A percentile compares a stretch with the other conserved stretches of the same genome.
Evolutionary conservation across 2,888 invertebrate genomes (phyloP).

Genomic region (Zaprionus obscuricornis): DNA sequence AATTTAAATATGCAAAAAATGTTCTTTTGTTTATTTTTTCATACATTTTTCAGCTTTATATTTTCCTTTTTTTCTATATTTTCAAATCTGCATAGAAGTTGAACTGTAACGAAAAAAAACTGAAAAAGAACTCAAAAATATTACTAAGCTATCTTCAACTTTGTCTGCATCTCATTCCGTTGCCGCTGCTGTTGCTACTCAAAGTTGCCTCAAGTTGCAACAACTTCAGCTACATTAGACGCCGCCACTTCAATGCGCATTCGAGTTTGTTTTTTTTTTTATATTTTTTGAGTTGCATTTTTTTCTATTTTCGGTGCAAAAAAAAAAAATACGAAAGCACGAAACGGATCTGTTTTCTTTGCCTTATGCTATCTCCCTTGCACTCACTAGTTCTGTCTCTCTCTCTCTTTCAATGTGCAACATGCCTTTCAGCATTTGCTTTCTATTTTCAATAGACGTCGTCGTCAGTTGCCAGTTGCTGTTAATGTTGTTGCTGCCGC

Average conservation of each 20-base stretch:
- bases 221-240: constrained; percentile 68
- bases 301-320: constrained; percentile 67
- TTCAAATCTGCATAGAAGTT: constrained; percentile 9
- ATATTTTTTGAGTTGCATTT: constrained; percentile 56
- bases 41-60: too few relatives aligned
- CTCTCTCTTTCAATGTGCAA: too few relatives aligned
- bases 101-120: constrained; percentile 8
- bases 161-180: neutral
- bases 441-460: constrained; percentile 73
- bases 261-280: too few relatives aligned
- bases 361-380: neutral
- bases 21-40: too few relatives aligned
- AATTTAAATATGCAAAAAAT: too few relatives aligned
- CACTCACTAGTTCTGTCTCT: too few relatives aligned
- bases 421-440: constrained; percentile 70
- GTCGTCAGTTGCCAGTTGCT: constrained; percentile 48
- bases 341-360: constrained; percentile 43
- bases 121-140: constrained; percentile 31
- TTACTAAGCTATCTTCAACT: constrained; percentile 23
- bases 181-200: neutral
- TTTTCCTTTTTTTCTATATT: too few relatives aligned
- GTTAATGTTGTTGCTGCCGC: constrained; percentile 41
- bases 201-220: constrained; percentile 21
- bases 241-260: constrained; percentile 69
- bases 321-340: constrained; percentile 75